Percentiles rank a stretch among this genome's conserved stretches.
These are phyloP conservation scores for Callionymus lyra DNA, from an alignment of 2,113 vertebrate genomes.

Conservation along the genomic window DNA sequence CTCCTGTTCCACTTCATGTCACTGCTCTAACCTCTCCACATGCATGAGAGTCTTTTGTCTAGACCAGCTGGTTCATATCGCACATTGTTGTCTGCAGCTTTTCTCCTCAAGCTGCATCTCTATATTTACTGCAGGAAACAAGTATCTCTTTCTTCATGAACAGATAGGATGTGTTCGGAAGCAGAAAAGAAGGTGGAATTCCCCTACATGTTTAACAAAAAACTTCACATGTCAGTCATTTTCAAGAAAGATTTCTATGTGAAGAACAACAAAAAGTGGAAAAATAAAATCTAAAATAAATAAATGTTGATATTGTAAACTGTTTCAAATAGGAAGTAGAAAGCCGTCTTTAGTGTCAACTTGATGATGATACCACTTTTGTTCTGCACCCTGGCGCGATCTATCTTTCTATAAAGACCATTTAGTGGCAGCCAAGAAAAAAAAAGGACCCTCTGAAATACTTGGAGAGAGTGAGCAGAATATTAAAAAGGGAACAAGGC, in stretches of 20 bases:
- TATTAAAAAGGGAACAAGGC: conserved; percentile 41
- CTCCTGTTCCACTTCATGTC: conserved; percentile 29
- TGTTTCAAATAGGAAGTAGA: too few species aligned
- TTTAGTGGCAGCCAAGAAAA: conserved; percentile 24
- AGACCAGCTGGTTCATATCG: conserved; percentile 36
- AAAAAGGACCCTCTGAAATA: conserved; percentile 34
- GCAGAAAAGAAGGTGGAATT: conserved; percentile 30
- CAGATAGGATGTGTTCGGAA: conserved; percentile 18
- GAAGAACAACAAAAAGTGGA: neutral
- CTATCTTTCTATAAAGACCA: conserved; percentile 30
- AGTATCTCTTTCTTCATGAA: conserved; percentile 11
- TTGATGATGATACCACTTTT: conserved; percentile 6
- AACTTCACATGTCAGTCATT: neutral
- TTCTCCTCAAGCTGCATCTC: conserved; percentile 10
- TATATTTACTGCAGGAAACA: conserved; percentile 4
- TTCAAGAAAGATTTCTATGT: neutral
- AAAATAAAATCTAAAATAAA: neutral
- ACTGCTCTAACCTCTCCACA: conserved; percentile 18
- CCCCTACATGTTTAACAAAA: neutral
- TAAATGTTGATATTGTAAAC: neutral
- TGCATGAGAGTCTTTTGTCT: conserved; percentile 29
- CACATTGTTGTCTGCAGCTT: conserved; percentile 12
- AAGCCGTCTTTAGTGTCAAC: too few species aligned
- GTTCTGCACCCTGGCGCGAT: conserved; percentile 16
- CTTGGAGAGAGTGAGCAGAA: conserved; percentile 39